A percentile compares a stretch with the other conserved stretches of the same genome.
Conservation (phyloP, 2,113 vertebrate genomes). For the Acanthisitta chloris region DNA sequence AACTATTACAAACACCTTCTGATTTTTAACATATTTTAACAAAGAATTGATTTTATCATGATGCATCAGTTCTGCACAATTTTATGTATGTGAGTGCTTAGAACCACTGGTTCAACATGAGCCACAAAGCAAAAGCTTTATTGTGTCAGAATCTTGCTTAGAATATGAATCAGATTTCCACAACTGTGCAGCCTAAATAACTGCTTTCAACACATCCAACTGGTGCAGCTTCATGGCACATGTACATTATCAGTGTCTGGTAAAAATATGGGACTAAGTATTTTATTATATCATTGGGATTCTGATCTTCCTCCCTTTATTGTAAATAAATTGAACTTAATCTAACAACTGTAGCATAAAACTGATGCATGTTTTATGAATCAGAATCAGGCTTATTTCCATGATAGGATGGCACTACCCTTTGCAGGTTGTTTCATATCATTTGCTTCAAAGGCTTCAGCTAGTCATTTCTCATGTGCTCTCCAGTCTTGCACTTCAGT, state of each 20-base stretch:
- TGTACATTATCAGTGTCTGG: not conserved
- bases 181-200: not conserved
- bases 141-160: not conserved
- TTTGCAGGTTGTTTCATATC: not conserved
- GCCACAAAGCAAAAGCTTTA: not conserved
- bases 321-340: not conserved
- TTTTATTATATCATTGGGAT: not conserved
- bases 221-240: not conserved
- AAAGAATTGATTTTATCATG: not conserved
- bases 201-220: not conserved
- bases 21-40: not conserved
- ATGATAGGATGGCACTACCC: not conserved
- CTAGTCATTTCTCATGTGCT: not conserved
- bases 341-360: not conserved
- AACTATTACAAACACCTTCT: not conserved
- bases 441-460: not conserved
- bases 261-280: not conserved
- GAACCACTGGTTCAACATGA: not conserved
- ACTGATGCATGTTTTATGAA: not conserved
- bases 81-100: not conserved
- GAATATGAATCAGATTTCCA: not conserved
- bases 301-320: not conserved
- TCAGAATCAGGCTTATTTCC: not conserved
- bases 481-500: constrained; percentile 1
- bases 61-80: not conserved